A percentile compares a stretch with the other conserved stretches of the same genome.
These are phyloP conservation scores for Manis javanica DNA, from an alignment of 2,797 vertebrate species.

Conservation along the genomic window DNA sequence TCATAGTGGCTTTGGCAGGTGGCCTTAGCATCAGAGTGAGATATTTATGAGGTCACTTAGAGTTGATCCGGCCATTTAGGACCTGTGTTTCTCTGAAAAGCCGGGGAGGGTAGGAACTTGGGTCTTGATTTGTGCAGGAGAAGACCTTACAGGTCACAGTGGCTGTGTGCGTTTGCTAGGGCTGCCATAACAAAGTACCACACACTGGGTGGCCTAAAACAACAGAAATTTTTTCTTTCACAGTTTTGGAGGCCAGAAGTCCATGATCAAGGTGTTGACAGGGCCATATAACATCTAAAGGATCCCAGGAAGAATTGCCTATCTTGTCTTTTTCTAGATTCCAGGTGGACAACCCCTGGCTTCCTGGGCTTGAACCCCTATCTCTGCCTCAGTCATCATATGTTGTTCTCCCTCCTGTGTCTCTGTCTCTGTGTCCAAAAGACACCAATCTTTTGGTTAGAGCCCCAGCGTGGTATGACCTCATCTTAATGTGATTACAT, in stretches of 20 bases:
- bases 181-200: background rate
- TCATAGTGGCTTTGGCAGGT: background rate
- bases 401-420: background rate
- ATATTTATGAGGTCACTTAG: background rate
- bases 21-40: background rate
- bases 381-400: background rate
- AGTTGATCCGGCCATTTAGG: background rate
- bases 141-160: fast-evolving
- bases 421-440: background rate
- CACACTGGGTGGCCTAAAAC: background rate
- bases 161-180: background rate
- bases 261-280: background rate
- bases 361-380: fast-evolving
- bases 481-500: background rate
- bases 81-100: background rate
- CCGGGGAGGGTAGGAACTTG: background rate
- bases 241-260: background rate
- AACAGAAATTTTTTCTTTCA: background rate
- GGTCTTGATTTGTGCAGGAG: background rate
- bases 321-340: background rate
- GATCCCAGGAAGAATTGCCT: background rate
- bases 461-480: background rate
- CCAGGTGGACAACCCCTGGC: background rate
- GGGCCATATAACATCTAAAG: background rate
- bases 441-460: background rate